These are phyloP conservation scores for Lepilemur septentrionalis DNA, from an alignment of 2,797 vertebrate genomes.

Conservation along the genomic window DNA sequence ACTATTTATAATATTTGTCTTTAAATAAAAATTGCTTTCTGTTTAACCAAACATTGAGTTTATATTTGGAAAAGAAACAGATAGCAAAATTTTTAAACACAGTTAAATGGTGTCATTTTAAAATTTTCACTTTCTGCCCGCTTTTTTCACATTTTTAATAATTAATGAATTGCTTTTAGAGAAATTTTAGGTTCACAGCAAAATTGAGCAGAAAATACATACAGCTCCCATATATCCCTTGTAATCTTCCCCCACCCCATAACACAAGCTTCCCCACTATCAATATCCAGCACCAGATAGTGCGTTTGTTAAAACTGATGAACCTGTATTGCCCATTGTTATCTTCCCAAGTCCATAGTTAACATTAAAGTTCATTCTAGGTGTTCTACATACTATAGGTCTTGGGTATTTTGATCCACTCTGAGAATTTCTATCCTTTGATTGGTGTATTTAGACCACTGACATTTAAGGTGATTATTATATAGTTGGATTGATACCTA, in stretches of 20 bases:
- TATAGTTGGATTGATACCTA: too few relatives aligned
- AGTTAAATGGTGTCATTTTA: not conserved
- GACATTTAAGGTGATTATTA: too few relatives aligned
- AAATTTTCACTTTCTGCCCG: not conserved
- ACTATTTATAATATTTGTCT: not conserved
- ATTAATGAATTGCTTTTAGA: not conserved
- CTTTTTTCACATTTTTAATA: not conserved
- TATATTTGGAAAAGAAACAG: not conserved
- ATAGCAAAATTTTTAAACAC: not conserved
- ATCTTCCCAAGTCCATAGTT: not conserved
- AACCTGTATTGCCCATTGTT: not conserved
- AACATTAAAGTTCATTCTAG: not conserved
- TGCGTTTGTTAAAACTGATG: not conserved
- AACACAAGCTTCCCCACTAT: not conserved
- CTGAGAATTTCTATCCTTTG: too few relatives aligned
- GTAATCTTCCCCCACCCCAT: too few relatives aligned
- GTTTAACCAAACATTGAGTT: not conserved
- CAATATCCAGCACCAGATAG: not conserved
- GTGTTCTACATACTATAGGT: not conserved
- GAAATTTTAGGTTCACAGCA: not conserved
- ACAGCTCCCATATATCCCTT: not conserved
- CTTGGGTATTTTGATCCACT: too few relatives aligned
- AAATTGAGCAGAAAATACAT: not conserved
- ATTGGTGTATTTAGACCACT: too few relatives aligned
- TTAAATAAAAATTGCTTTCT: not conserved